Percentiles rank a stretch among this genome's conserved stretches.
Conservation (phyloP, 2,113 vertebrate genomes). For the Oxygymnocypris stewartii region DNA sequence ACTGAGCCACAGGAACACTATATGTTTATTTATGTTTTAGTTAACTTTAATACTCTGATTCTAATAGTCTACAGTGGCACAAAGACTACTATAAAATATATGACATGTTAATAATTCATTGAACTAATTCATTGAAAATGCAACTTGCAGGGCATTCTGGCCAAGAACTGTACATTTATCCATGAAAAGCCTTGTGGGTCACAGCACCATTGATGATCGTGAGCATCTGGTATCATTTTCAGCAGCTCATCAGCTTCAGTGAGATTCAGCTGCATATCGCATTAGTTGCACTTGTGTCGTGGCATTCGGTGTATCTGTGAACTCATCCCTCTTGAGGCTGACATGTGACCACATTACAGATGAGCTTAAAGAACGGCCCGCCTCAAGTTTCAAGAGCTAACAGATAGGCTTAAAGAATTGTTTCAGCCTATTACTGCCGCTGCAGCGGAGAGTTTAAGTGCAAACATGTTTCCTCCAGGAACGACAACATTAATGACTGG, state of each 20-base stretch:
- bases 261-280: slow-evolving; percentile 36
- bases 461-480: not conserved
- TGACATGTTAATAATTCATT: not conserved
- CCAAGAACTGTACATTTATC: not conserved
- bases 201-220: not conserved
- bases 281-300: slow-evolving; percentile 36
- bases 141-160: not conserved
- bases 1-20: too few species aligned
- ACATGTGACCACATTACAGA: slow-evolving; percentile 36
- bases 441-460: not conserved
- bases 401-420: not conserved
- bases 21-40: too few species aligned
- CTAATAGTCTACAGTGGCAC: not conserved
- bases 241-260: slow-evolving; percentile 16
- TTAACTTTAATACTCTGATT: too few species aligned
- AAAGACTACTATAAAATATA: not conserved
- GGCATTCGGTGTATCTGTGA: slow-evolving; percentile 13
- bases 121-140: not conserved
- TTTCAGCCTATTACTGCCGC: not conserved
- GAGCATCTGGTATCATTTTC: not conserved
- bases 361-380: slow-evolving; percentile 6
- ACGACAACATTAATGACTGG: slow-evolving; percentile 23
- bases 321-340: slow-evolving; percentile 3
- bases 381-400: slow-evolving; percentile 14
- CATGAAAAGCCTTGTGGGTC: not conserved